These are phyloP conservation scores for Mormyrus hasselquistii DNA, from an alignment of 2,797 vertebrate species.

Conservation along the genomic window DNA sequence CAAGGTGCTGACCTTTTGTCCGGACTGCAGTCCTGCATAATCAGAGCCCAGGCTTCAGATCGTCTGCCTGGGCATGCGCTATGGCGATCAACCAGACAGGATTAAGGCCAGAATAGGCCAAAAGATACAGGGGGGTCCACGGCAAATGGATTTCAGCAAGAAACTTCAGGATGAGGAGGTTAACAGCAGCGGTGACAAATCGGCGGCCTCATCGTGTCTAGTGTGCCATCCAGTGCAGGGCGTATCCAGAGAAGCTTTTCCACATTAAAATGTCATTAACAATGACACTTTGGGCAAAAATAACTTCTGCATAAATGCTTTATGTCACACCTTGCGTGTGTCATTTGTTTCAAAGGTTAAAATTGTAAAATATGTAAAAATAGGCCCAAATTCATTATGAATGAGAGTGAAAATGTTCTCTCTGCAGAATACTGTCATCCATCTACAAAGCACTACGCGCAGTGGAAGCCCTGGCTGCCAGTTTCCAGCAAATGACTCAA, in stretches of 20 bases:
- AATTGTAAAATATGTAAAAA: not conserved
- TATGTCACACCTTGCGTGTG: not conserved
- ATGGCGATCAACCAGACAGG: not conserved
- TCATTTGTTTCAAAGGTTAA: not conserved
- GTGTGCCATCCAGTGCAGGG: not conserved
- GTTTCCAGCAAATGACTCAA: not conserved
- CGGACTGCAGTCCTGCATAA: not conserved
- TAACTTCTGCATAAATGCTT: not conserved
- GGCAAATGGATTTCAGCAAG: not conserved
- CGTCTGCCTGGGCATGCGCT: not conserved
- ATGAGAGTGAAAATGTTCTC: not conserved
- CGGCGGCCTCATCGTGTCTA: not conserved
- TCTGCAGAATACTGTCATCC: not conserved
- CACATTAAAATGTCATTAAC: not conserved
- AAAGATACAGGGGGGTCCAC: not conserved
- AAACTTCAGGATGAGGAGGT: not conserved
- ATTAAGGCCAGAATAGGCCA: not conserved
- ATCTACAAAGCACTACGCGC: not conserved
- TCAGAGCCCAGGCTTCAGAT: not conserved
- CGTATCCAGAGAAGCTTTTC: not conserved
- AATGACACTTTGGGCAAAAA: not conserved
- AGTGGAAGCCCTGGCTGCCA: not conserved
- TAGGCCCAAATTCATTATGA: not conserved
- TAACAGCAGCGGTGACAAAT: not conserved
- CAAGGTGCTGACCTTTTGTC: not conserved